A percentile compares a stretch with the other conserved stretches of the same genome.
phyloP scores from a whole-genome alignment of 2,113 vertebrate species.

The Macroglossus sobrinus region DNA sequence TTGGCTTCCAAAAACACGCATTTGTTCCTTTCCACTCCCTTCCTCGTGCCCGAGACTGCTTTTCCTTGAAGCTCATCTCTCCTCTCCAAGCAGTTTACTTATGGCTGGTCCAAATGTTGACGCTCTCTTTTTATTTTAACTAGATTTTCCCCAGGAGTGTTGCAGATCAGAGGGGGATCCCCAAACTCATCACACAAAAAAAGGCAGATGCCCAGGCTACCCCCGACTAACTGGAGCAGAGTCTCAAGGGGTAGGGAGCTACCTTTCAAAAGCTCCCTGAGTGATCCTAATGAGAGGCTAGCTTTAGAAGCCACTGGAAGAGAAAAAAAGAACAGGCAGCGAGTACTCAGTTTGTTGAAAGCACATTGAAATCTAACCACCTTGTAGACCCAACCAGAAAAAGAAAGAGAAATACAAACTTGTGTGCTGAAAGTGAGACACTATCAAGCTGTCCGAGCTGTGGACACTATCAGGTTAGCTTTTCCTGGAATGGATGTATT shows the following conservation, averaged over 20 bases:
- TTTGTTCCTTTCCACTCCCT: not conserved
- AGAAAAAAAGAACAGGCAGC: not conserved
- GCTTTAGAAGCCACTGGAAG: not conserved
- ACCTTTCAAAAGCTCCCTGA: not conserved
- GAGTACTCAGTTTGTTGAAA: not conserved
- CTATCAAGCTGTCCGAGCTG: not conserved
- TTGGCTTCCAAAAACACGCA: not conserved
- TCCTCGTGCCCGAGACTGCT: not conserved
- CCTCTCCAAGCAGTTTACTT: not conserved
- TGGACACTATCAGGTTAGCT: not conserved
- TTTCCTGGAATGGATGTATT: not conserved
- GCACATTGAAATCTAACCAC: not conserved
- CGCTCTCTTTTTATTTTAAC: not conserved
- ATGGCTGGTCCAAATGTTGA: not conserved
- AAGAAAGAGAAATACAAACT: not conserved
- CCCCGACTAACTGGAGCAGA: not conserved
- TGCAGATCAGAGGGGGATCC: not conserved
- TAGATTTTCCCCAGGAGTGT: not conserved
- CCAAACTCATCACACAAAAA: not conserved
- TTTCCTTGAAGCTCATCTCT: not conserved
- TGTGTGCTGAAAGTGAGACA: not conserved
- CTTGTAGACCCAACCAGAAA: not conserved
- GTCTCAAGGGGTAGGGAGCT: not conserved
- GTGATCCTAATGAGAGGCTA: not conserved
- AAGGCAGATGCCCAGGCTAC: not conserved